Evolutionary conservation across 1,140 invertebrate genomes (phyloP).

Genomic region (Platyura marginata): DNA sequence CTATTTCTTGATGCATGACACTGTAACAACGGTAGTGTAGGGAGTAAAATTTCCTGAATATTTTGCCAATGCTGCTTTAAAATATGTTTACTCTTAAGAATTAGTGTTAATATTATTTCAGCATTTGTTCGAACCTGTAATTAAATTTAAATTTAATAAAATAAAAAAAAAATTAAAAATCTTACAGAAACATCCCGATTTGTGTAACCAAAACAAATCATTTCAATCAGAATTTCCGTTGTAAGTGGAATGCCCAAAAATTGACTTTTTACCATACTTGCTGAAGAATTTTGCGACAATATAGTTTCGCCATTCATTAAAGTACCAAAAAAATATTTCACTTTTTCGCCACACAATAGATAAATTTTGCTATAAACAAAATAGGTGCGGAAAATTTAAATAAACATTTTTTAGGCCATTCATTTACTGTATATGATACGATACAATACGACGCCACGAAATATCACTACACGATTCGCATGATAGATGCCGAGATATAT

Average conservation of each 20-base stretch:
- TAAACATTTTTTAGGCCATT: no score
- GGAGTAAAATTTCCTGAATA: constrained; percentile 7
- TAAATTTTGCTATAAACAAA: constrained; percentile 1
- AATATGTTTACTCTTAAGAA: constrained; percentile 5
- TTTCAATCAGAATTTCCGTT: constrained; percentile 8
- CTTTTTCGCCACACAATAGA: constrained; percentile 6
- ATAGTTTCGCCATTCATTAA: constrained; percentile 12
- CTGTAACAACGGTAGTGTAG: constrained; percentile 2
- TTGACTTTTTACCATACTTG: not conserved
- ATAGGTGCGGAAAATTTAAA: no score
- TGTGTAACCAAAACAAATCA: constrained; percentile 9
- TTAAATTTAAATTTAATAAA: no score
- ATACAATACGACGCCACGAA: no score
- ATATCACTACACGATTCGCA: no score
- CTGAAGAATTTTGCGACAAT: constrained; percentile 2
- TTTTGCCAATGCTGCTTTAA: constrained; percentile 5
- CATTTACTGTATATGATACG: no score
- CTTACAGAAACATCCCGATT: no score
- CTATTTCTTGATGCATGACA: not conserved
- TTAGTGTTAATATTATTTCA: constrained; percentile 6
- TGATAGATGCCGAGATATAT: no score
- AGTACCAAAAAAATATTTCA: constrained; percentile 11
- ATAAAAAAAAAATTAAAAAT: no score
- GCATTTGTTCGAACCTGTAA: constrained; percentile 2
- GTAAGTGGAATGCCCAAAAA: constrained; percentile 15